These are phyloP conservation scores for Netelia melanura DNA, from an alignment of 2,888 invertebrate genomes.

Conservation along the genomic window DNA sequence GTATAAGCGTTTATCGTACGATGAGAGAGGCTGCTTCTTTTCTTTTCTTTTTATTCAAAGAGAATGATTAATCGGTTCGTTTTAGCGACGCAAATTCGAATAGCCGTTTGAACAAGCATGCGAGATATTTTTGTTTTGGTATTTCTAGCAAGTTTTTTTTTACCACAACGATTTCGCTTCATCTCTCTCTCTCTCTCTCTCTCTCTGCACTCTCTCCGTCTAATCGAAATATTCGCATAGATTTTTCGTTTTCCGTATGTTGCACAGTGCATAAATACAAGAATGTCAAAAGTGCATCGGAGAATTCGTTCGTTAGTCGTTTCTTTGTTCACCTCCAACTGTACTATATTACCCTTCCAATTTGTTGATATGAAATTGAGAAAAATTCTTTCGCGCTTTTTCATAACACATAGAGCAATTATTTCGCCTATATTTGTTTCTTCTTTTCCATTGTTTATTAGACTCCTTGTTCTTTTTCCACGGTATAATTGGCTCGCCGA, in stretches of 20 bases:
- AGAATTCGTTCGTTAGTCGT: not conserved
- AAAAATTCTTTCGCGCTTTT: slow-evolving; percentile 43
- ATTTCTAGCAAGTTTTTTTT: slow-evolving; percentile 19
- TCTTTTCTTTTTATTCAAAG: slow-evolving; percentile 51
- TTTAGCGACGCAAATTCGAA: slow-evolving; percentile 37
- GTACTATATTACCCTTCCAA: slow-evolving; percentile 67
- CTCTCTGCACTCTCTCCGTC: not conserved
- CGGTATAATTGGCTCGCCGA: slow-evolving; percentile 40
- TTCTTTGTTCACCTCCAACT: slow-evolving; percentile 45
- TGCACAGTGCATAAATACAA: slow-evolving; percentile 62
- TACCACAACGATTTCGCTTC: slow-evolving; percentile 5
- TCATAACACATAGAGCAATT: not conserved
- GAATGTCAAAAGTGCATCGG: slow-evolving; percentile 48
- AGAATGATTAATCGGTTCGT: slow-evolving; percentile 33
- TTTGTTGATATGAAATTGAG: slow-evolving; percentile 67
- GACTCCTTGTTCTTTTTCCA: not conserved
- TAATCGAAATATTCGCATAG: not conserved
- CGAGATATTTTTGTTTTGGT: slow-evolving; percentile 22
- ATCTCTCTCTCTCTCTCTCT: slow-evolving; percentile 13
- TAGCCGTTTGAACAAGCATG: slow-evolving; percentile 22
- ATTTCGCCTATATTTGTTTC: not conserved
- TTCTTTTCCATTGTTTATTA: not conserved
- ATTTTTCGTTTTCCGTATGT: slow-evolving; percentile 30
- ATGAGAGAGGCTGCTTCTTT: slow-evolving; percentile 58
- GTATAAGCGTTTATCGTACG: slow-evolving; percentile 55